Evolutionary conservation across 2,888 invertebrate genomes (phyloP).

Genomic region (Hipparchia semele): DNA sequence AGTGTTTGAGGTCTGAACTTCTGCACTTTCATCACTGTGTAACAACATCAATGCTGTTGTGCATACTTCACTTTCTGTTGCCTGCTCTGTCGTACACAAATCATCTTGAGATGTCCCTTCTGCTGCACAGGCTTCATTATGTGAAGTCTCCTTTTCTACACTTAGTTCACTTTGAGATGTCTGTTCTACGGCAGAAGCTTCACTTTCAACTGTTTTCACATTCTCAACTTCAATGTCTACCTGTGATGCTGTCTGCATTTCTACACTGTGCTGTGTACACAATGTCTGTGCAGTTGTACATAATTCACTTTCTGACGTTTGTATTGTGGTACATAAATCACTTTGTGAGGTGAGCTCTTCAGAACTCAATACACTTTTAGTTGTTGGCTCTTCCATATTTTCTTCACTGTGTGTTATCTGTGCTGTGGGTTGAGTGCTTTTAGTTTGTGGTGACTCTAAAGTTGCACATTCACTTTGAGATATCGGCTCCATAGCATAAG

Average conservation of each 20-base stretch:
- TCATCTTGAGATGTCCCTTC: not conserved
- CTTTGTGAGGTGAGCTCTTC: not conserved
- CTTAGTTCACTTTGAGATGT: conserved; percentile 2
- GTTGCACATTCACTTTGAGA: conserved; percentile 13
- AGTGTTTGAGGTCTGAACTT: not conserved
- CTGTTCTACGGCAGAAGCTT: not conserved
- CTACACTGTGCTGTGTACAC: not conserved
- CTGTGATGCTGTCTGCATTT: too few species aligned
- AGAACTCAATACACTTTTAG: conserved; percentile 2
- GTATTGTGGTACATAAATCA: conserved; percentile 1
- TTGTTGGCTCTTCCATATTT: not conserved
- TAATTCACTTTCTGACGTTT: not conserved
- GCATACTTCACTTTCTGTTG: not conserved
- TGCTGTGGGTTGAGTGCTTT: not conserved
- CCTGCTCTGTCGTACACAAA: not conserved
- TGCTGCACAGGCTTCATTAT: conserved; percentile 2
- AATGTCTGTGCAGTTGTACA: not conserved
- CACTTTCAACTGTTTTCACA: not conserved
- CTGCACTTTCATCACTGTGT: not conserved
- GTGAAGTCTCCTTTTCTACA: not conserved
- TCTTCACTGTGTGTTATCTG: conserved; percentile 9
- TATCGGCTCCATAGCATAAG: not conserved
- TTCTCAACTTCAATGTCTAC: not conserved
- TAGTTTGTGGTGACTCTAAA: not conserved
- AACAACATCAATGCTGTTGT: not conserved